These are phyloP conservation scores for Carlito syrichta DNA, from an alignment of 2,113 vertebrate genomes.

Conservation along the genomic window DNA sequence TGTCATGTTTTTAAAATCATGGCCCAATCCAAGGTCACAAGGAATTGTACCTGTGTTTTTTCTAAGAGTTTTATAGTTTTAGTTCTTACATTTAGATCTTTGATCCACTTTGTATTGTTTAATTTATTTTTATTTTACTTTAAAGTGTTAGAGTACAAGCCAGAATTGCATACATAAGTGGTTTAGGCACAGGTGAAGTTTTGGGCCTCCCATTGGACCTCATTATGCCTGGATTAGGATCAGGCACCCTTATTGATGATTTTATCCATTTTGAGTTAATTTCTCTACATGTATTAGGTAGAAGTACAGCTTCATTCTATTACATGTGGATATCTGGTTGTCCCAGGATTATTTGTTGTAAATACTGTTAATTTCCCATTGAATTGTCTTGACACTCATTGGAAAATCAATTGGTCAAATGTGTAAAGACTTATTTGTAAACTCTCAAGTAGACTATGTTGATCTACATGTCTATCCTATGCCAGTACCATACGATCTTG, in stretches of 20 bases:
- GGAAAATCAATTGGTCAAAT: neutral
- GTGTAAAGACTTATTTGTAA: neutral
- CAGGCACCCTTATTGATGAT: too few relatives aligned
- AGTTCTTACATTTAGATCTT: neutral
- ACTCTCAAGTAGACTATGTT: neutral
- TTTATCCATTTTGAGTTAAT: neutral
- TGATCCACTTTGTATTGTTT: too few relatives aligned
- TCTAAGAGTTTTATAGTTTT: neutral
- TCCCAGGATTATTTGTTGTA: neutral
- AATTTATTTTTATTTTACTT: too few relatives aligned
- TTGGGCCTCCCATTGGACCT: too few relatives aligned
- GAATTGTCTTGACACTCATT: neutral
- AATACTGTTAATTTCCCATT: neutral
- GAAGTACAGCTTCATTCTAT: neutral
- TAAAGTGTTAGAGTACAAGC: too few relatives aligned
- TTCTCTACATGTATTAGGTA: neutral
- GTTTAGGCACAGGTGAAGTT: too few relatives aligned
- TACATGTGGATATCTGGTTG: neutral
- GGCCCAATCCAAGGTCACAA: neutral
- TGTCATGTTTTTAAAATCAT: neutral
- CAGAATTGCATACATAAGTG: too few relatives aligned
- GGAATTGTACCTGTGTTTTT: neutral
- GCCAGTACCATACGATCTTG: neutral
- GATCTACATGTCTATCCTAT: neutral
- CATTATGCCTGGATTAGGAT: too few relatives aligned